Evolutionary conservation across 1,140 invertebrate species (phyloP), one percentile per base, ranked within the genome.

Genomic region (Nephila pilipes): DNA sequence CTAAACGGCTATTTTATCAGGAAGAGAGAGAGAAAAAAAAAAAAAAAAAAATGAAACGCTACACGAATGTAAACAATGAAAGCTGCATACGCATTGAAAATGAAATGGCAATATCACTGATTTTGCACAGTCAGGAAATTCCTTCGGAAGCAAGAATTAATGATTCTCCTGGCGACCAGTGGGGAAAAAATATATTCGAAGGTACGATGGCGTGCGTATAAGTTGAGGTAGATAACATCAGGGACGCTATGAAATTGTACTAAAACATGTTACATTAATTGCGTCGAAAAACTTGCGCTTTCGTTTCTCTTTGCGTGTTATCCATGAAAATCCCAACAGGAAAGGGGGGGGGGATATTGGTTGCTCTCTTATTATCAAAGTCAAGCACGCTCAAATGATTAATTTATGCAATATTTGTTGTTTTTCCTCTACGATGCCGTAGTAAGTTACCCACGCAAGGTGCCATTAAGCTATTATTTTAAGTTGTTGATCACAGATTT

Each of bases 391-490:
- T 25, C 25, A 25, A 32, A 83, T 57, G 46, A 83, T 83, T 57
- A 83, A 83, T 83, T 83, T 57, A 83, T 83, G 69, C 69, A 75
- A 20, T 22, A 83, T 83, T 10, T 55, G 46, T 55, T 55, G 14
- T 25, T 57, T 25, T 83, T 32, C 54, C 54, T 83, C 22, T 25
- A 16, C 25, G 54, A n/a, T 16, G n/a, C 54, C 38, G 10, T n/a
- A 0, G 8, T 22, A 46, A 46, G 80, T 22, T 10, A 57, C n/a
- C n/a, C 25, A 46, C 22, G 46, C 46, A 46, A 46, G 4, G 2
- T 46, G 8, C 46, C 46, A 10, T 10, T 46, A 10, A 10, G 46
- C 46, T 46, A 10, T 46, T 46, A 46, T 10, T 46, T 46, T 46
- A 46, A 46, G 46, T 46, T 46, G 46, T 10, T 46, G 46, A 10